Evolutionary conservation across 2,113 vertebrate genomes (phyloP).

Genomic region (Nipponia nippon): DNA sequence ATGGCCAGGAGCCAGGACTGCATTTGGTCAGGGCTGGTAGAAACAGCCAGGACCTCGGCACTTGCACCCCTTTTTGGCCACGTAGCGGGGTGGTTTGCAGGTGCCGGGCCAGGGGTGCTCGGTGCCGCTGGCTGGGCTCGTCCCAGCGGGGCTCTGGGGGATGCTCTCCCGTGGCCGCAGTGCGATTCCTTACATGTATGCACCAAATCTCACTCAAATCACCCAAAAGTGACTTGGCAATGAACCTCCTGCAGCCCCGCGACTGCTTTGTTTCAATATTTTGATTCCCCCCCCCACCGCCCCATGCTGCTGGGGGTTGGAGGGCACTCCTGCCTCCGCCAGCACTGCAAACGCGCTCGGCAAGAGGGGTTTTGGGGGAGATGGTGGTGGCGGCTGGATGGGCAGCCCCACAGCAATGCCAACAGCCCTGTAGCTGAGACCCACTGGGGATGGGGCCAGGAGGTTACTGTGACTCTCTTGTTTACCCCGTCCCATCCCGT

Average conservation of each 20-base stretch:
- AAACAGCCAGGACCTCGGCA: not conserved
- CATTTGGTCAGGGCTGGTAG: not conserved
- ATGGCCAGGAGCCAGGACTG: not conserved
- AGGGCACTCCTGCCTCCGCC: not conserved
- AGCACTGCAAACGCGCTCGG: not conserved
- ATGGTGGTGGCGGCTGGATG: not conserved
- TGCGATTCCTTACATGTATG: accelerated
- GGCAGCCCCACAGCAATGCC: not conserved
- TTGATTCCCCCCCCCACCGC: accelerated
- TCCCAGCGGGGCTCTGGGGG: not conserved
- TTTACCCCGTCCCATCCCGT: not conserved
- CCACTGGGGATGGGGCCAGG: not conserved
- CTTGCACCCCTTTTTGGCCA: not conserved
- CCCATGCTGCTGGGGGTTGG: not conserved
- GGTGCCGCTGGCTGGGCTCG: accelerated
- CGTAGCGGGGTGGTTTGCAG: accelerated
- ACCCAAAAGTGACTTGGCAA: not conserved
- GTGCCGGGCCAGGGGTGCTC: not conserved
- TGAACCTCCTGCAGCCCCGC: not conserved
- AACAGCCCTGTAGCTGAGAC: not conserved
- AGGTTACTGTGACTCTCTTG: not conserved
- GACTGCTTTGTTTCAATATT: not conserved
- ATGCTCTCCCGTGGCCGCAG: accelerated
- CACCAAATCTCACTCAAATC: not conserved
- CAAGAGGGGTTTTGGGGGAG: not conserved